Evolutionary conservation across 2,113 vertebrate species (phyloP), one percentile per base, ranked within the genome.

Genomic region (Argyrosomus japonicus): DNA sequence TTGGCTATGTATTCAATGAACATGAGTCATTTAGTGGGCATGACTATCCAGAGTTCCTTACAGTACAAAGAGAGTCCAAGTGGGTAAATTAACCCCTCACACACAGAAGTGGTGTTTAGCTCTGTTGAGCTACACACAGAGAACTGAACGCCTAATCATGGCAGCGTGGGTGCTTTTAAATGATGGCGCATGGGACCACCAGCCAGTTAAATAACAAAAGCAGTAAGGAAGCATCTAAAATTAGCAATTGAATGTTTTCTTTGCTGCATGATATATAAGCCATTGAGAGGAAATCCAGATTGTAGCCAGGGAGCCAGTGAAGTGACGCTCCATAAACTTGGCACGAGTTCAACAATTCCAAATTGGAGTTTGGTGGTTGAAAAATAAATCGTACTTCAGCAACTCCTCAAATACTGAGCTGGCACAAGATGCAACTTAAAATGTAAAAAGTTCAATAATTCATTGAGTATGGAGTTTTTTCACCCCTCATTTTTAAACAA

Each of bases 31-130:
- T 47, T 1, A 15, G 23, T 36, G 53, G 53, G 36, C 13, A 29
- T 23, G 51, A n/a, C 10, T 19, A 8, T 62, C 53, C 47, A 32
- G 5, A 79, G 56, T 58, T 65, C 25, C 56, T 61, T 45, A 54
- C 48, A 57, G 56, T 53, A 62, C 29, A 72, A 83, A 85, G 40
- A 68, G 40, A 57, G n/a, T 85, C 73, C 69, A 81, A 87, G 63
- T 72, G 48, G 57, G 56, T 51, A 58, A 76, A 69, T 85, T 11
- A 72, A 72, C 50, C 64, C 75, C 36, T 79, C 18, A 14, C 43
- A 63, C 23, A 40, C 62, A 72, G 47, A 87, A 65, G 60, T 25
- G 51, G 56, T 12, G 75, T 47, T 67, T 17, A 1, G 18, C 64
- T 76, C 68, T 71, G 10, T 29, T 62, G 64, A 63, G 19, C 57